Evolutionary conservation across 2,888 invertebrate genomes (phyloP), one percentile per base, ranked within the genome.

Genomic region (Fissipunctia ypsillon): DNA sequence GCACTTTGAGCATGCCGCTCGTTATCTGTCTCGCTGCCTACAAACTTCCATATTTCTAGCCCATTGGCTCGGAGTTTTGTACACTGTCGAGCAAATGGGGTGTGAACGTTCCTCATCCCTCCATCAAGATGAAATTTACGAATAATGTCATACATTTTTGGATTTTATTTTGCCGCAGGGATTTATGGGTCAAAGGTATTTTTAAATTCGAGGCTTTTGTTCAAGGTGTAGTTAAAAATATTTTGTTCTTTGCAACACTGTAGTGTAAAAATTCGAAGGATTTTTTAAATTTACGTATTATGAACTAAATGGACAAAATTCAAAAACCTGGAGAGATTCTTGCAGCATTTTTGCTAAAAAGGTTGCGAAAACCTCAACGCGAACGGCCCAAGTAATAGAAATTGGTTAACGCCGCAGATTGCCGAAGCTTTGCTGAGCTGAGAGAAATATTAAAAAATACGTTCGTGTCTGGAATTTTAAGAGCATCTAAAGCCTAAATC

Each of bases 31-130:
- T 75, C 80, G 64, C 75, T 85, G 80, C 76, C 76, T 82, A 80
- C 81, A 73, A 83, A 81, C 76, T 75, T 80, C 78, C 80, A 86
- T 84, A 86, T 89, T 91, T 91, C 91, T 91, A 78, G 87, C 86
- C 77, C 91, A 91, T 67, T 91, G 91, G 84, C 57, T 79, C 86
- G 90, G 71, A 83, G 76, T 85, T n/a, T 81, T 78, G 87, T 84
- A 87, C 81, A 83, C 83, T 81, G 79, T 48, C 67, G 70, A 84
- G 76, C 73, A 90, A 91, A 91, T 90, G 89, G 88, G 88, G 88
- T 89, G 91, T 91, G 87, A 91, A 90, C 83, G 73, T 78, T 72
- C 64, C 76, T 73, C 80, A 69, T 78, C 81, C 81, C 69, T 64
- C 73, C 61, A 66, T 56, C 76, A 80, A 84, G 76, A 79, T 81